Evolutionary conservation across 2,113 vertebrate genomes (phyloP).

Genomic region (Girardinichthys multiradiatus): DNA sequence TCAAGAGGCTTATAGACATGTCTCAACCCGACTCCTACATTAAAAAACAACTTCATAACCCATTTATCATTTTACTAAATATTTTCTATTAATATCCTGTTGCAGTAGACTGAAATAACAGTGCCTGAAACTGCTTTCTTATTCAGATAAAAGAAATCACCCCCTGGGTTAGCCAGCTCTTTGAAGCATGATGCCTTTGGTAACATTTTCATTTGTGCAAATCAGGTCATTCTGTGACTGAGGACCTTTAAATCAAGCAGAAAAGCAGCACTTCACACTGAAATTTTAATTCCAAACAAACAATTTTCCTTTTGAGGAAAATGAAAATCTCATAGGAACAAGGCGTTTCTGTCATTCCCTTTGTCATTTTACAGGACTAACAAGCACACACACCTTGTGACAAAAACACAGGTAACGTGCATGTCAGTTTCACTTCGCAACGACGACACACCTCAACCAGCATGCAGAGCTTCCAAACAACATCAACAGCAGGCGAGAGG

Average conservation of each 20-base stretch:
- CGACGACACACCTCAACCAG: slow-evolving; percentile 40
- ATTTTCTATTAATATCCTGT: neutral
- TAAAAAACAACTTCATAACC: neutral
- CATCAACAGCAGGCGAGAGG: slow-evolving; percentile 47
- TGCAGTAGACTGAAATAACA: slow-evolving; percentile 24
- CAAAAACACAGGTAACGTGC: neutral
- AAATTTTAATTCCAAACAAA: neutral
- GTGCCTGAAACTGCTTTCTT: slow-evolving; percentile 6
- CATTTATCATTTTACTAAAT: neutral
- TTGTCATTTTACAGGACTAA: slow-evolving; percentile 1
- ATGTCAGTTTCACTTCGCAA: slow-evolving; percentile 5
- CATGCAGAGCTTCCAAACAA: slow-evolving; percentile 14
- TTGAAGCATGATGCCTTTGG: slow-evolving; percentile 39
- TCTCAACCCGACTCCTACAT: neutral
- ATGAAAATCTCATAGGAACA: neutral
- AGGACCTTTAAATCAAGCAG: slow-evolving; percentile 10
- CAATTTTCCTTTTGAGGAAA: neutral
- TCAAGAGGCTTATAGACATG: slow-evolving; percentile 23
- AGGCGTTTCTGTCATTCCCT: slow-evolving; percentile 21
- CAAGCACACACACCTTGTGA: slow-evolving; percentile 12
- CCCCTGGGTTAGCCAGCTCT: slow-evolving; percentile 13
- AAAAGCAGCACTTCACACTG: neutral
- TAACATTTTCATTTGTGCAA: slow-evolving; percentile 35
- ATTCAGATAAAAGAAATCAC: slow-evolving; percentile 9
- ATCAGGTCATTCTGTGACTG: slow-evolving; percentile 44